Percentiles rank a stretch among this genome's conserved stretches.
Evolutionary conservation across 35 echinoderm and acorn worm genomes (phyloP).

Genomic region (Ophioderma brevispina): DNA sequence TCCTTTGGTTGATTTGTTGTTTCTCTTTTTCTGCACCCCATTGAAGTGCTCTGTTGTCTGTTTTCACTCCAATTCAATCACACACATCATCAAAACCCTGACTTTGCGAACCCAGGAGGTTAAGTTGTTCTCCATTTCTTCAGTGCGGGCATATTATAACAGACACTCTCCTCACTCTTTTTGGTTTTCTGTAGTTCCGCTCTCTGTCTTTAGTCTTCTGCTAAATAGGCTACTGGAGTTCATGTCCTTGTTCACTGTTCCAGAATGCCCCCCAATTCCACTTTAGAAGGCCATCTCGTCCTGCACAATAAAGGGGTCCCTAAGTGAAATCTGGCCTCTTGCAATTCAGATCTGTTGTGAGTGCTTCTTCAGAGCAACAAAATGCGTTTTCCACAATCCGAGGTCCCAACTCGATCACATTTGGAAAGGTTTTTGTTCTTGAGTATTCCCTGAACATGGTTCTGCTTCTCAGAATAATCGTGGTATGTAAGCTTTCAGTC

Average conservation of each 20-base stretch:
- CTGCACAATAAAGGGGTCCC: conserved; percentile 30
- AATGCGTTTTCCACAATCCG: neutral
- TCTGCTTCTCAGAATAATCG: conserved; percentile 23
- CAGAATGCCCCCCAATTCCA: neutral
- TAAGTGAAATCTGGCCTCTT: neutral
- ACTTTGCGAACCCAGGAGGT: conserved; percentile 36
- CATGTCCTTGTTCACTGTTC: neutral
- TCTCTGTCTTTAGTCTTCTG: neutral
- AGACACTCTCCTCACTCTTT: conserved; percentile 56
- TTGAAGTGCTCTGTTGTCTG: conserved; percentile 47
- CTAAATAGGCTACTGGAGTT: conserved; percentile 36
- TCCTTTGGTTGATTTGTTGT: neutral
- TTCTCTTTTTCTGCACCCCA: conserved; percentile 51
- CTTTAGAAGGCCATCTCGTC: conserved; percentile 15
- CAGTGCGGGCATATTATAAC: conserved; percentile 46
- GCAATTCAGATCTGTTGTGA: neutral
- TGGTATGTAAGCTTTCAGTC: conserved; percentile 23
- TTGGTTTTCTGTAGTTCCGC: conserved; percentile 45
- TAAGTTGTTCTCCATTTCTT: conserved; percentile 39
- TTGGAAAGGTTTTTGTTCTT: neutral
- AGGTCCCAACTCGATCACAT: neutral
- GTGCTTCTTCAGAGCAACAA: conserved; percentile 22
- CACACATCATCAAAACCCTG: too few relatives aligned
- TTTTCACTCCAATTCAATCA: conserved; percentile 25
- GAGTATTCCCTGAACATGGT: conserved; percentile 8